Base-by-base conservation (phyloP, 2,113 vertebrate species). In the Felis chaus region DNA sequence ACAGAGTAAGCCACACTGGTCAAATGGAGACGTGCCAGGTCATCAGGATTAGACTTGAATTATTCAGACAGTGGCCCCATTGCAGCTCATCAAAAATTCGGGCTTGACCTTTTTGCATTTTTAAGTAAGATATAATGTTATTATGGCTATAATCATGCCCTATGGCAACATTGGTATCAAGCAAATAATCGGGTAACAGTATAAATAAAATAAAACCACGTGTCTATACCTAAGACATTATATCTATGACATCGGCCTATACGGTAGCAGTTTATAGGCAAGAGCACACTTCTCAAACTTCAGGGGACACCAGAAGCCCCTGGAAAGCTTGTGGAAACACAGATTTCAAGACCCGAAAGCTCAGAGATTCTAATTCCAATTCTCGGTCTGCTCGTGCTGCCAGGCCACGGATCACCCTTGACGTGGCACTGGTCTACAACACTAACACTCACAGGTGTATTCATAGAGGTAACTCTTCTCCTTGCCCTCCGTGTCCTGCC, bases 81-180 rank as follows among this genome's bases (percentile, higher is more conserved):
- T 50, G 83, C 31, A 84, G 21, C 50, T 84, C 31, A 61, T 76
- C 18, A 66, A 66, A 92, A 92, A 85, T 53, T 25, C 7, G 87
- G 27, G 1, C 25, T 94, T 95, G 63, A 13, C 25, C 50, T 81
- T 39, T 97, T 39, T 78, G 63, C 16, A 69, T 95, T 53, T 92
- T 80, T 89, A 73, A 92, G 66, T 27, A 92, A 36, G 13, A 76
- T 78, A 31, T 15, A 74, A 92, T 65, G 27, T n/a, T 14, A 55
- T 83, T 78, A 55, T 90, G 36, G 39, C 21, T 82, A 12, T 53
- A 50, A 95, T 18, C 16, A 23, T 45, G 14, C 23, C n/a, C 33
- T 79, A 3, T 69, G 12, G 55, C 21, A 63, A 85, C 27, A 48
- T 31, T 78, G 36, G 7, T 88, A 91, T 90, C 66, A 91, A 74